phyloP scores from a whole-genome alignment of 2,888 invertebrate genomes.

The Acanthacorydalis orientalis region DNA sequence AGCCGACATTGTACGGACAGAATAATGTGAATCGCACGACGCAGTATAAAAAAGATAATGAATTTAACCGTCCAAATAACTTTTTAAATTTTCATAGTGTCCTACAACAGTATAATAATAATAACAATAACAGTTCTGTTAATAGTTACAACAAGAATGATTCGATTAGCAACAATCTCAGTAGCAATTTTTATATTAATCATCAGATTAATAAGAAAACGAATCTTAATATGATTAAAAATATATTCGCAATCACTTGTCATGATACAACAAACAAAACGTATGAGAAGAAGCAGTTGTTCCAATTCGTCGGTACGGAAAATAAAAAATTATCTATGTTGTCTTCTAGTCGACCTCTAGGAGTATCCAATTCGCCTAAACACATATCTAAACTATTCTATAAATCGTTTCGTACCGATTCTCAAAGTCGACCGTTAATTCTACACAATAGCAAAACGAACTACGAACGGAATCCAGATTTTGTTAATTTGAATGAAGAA shows the following conservation, averaged over 20 bases:
- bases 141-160: conserved; percentile 14
- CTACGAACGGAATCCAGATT: conserved; percentile 7
- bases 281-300: conserved; percentile 10
- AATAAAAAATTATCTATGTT: conserved; percentile 21
- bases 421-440: conserved; percentile 27
- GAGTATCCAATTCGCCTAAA: conserved; percentile 26
- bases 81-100: conserved; percentile 19
- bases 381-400: conserved; percentile 25
- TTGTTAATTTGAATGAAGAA: conserved; percentile 5
- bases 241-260: conserved; percentile 17
- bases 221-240: conserved; percentile 23
- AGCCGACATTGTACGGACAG: too few relatives aligned
- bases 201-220: conserved; percentile 15
- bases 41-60: background rate
- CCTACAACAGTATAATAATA: conserved; percentile 26
- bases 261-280: conserved; percentile 11
- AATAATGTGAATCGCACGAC: too few relatives aligned
- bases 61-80: conserved; percentile 10
- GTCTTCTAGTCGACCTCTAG: conserved; percentile 31
- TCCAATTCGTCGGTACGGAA: conserved; percentile 3
- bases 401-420: conserved; percentile 21
- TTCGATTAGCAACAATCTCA: conserved; percentile 7
- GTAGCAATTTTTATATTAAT: conserved; percentile 10
- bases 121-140: conserved; percentile 9
- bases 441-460: conserved; percentile 14